Evolutionary conservation across 2,113 vertebrate genomes (phyloP).

Genomic region (Diadophis punctatus): DNA sequence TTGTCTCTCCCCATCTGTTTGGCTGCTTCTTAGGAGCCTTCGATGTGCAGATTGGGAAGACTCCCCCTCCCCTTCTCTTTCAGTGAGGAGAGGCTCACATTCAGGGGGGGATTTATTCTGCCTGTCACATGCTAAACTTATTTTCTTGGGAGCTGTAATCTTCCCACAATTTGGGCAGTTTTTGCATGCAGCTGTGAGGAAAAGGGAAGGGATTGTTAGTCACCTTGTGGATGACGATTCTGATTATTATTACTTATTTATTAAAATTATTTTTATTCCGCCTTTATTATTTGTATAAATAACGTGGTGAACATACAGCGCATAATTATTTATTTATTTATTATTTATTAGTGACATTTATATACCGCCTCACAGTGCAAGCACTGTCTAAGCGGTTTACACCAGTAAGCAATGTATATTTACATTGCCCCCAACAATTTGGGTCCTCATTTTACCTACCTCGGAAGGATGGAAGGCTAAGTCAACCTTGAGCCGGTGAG

Average conservation of each 20-base stretch:
- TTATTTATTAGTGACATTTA: no score
- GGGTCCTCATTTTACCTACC: no score
- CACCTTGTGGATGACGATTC: slow-evolving; percentile 38
- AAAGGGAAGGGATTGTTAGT: slow-evolving; percentile 35
- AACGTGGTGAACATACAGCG: not conserved
- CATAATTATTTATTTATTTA: no score
- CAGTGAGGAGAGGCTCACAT: slow-evolving; percentile 40
- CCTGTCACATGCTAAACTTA: slow-evolving; percentile 48
- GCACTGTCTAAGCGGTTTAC: no score
- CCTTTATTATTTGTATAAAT: not conserved
- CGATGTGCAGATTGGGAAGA: slow-evolving; percentile 29
- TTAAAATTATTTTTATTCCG: not conserved
- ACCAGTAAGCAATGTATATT: no score
- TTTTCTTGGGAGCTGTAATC: slow-evolving; percentile 49
- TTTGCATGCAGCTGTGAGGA: slow-evolving; percentile 23
- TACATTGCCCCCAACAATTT: no score
- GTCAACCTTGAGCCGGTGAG: no score
- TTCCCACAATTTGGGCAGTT: not conserved
- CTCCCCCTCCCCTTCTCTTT: slow-evolving; percentile 27
- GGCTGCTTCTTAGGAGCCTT: slow-evolving; percentile 39
- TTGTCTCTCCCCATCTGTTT: slow-evolving; percentile 45
- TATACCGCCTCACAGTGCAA: no score
- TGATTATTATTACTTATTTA: slow-evolving; percentile 35
- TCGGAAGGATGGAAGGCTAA: no score
- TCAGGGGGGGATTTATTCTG: slow-evolving; percentile 62